phyloP scores from a whole-genome alignment of 2,797 vertebrate species.

The Mionectes olivaceus region DNA sequence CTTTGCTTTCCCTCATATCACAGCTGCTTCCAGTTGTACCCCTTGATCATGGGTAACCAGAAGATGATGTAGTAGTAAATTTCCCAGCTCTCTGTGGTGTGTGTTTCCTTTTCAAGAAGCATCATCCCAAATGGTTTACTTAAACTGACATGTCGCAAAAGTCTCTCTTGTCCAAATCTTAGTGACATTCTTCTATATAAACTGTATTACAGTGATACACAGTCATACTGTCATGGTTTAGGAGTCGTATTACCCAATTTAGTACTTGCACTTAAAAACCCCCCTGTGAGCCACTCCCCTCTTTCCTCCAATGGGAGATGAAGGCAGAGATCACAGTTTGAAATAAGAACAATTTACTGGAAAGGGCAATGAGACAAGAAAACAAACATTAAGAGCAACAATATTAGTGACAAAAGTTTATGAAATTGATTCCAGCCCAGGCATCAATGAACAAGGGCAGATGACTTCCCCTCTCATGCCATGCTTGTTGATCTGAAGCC shows the following conservation, averaged over 20 bases:
- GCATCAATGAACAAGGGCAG: neutral
- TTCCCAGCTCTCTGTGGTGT: neutral
- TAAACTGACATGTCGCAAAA: neutral
- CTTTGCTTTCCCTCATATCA: neutral
- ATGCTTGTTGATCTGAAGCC: neutral
- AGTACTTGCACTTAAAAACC: neutral
- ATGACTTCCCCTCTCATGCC: neutral
- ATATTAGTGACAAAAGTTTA: neutral
- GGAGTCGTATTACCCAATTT: neutral
- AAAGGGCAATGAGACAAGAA: neutral
- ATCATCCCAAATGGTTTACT: neutral
- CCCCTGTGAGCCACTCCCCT: too few relatives aligned
- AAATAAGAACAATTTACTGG: neutral
- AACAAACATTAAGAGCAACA: neutral
- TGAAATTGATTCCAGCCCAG: neutral
- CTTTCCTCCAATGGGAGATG: neutral
- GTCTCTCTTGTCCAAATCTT: neutral
- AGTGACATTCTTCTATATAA: neutral
- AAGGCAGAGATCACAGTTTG: neutral
- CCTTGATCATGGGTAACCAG: neutral
- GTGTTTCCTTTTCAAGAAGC: neutral
- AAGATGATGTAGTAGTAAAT: neutral
- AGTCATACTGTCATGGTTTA: neutral
- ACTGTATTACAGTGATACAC: neutral
- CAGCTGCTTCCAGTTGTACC: neutral